A percentile compares a stretch with the other conserved stretches of the same genome.
These are phyloP conservation scores for Diarsia dahlii DNA, from an alignment of 2,888 invertebrate species.

Conservation along the genomic window DNA sequence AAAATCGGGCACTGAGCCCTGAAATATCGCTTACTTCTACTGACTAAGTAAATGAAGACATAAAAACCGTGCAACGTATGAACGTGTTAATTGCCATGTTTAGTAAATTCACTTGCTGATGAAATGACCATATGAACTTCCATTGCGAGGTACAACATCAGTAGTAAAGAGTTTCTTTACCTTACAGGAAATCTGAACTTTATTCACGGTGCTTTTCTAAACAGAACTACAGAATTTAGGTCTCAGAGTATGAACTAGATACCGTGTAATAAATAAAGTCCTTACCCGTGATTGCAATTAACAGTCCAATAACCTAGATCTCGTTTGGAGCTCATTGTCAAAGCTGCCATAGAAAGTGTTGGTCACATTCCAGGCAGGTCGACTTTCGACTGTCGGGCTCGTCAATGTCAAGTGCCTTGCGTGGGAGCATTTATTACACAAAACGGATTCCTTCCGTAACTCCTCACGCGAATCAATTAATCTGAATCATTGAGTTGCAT, in stretches of 20 bases:
- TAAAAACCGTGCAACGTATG: neutral
- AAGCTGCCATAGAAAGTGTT: constrained; percentile 42
- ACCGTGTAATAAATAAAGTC: constrained; percentile 5
- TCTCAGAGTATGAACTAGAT: constrained; percentile 5
- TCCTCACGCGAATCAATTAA: constrained; percentile 81
- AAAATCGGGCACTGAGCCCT: neutral
- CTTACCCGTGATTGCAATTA: constrained; percentile 26
- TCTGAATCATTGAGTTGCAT: constrained; percentile 79
- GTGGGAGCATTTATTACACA: constrained; percentile 76
- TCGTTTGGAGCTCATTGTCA: constrained; percentile 34
- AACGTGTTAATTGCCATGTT: no score
- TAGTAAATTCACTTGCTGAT: constrained; percentile 31
- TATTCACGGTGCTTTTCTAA: neutral
- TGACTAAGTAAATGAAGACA: constrained; percentile 3
- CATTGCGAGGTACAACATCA: constrained; percentile 17
- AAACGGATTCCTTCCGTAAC: constrained; percentile 72
- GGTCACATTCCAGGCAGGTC: constrained; percentile 22
- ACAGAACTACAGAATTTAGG: constrained; percentile 4
- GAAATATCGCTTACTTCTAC: neutral
- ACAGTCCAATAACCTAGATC: constrained; percentile 30
- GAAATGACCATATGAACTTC: constrained; percentile 13
- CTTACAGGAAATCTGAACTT: no score
- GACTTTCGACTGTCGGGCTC: constrained; percentile 5
- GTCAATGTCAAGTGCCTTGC: constrained; percentile 77
- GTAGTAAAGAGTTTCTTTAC: no score